These are phyloP conservation scores for Lacerta viridis DNA, from an alignment of 2,797 vertebrate genomes.

Conservation along the genomic window DNA sequence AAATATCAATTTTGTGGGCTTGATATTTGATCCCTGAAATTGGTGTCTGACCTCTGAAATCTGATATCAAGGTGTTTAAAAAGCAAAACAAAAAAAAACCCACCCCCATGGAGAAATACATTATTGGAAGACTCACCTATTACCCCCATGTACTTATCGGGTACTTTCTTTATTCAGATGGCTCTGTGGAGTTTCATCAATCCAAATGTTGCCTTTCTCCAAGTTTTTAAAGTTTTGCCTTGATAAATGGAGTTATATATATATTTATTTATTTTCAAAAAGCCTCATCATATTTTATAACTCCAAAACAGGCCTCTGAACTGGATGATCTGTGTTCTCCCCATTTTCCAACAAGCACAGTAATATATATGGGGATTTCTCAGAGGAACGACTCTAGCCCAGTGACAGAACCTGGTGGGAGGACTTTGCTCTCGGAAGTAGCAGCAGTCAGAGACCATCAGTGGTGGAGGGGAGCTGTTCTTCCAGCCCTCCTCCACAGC, in stretches of 20 bases:
- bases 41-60: slow-evolving; percentile 32
- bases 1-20: slow-evolving; percentile 23
- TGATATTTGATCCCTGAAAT: slow-evolving; percentile 40
- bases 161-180: background rate
- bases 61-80: slow-evolving; percentile 22
- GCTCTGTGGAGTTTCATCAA: background rate
- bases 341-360: background rate
- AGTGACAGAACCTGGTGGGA: too few relatives aligned
- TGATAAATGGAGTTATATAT: background rate
- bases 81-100: background rate
- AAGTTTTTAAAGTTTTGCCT: background rate
- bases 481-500: too few relatives aligned
- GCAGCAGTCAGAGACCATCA: too few relatives aligned
- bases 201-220: background rate
- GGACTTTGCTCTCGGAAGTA: too few relatives aligned
- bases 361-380: background rate
- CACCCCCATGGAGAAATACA: background rate
- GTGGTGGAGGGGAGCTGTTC: too few relatives aligned
- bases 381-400: background rate
- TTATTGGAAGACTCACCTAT: background rate
- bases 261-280: too few relatives aligned
- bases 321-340: background rate
- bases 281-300: background rate
- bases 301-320: background rate
- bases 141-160: background rate